These are phyloP conservation scores for Myopa testacea DNA, from an alignment of 2,888 invertebrate genomes.

Conservation along the genomic window DNA sequence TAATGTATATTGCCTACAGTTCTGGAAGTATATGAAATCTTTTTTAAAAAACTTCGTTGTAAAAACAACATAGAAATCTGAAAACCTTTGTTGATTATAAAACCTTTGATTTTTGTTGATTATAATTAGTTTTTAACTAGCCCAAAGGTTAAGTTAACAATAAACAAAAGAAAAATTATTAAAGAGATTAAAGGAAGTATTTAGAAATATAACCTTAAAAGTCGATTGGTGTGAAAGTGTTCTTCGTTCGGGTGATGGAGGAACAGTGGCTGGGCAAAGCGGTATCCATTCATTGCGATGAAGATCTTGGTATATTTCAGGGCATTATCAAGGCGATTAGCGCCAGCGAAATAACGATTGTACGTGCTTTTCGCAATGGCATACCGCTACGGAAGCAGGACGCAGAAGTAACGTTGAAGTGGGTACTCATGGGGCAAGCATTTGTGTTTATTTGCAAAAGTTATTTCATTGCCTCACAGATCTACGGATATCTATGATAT, in stretches of 20 bases:
- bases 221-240: conserved; percentile 12
- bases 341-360: conserved; percentile 78
- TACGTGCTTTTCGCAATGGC: conserved; percentile 87
- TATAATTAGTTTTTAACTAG: background rate
- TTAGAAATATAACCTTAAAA: conserved; percentile 12
- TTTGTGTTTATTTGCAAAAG: background rate
- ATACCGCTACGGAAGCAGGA: conserved; percentile 70
- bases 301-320: conserved; percentile 83
- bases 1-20: too few species aligned
- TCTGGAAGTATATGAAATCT: too few species aligned
- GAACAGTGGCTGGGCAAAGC: conserved; percentile 76
- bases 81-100: too few species aligned
- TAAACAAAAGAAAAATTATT: background rate
- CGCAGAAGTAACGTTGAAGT: conserved; percentile 75
- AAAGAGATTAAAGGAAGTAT: conserved; percentile 1
- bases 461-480: conserved; percentile 48
- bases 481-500: conserved; percentile 78
- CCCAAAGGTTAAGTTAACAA: background rate
- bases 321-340: conserved; percentile 79
- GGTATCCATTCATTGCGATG: conserved; percentile 85
- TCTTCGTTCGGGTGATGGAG: conserved; percentile 51
- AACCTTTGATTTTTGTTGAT: too few species aligned
- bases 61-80: too few species aligned
- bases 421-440: conserved; percentile 1
- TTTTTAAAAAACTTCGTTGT: too few species aligned